phyloP scores from a whole-genome alignment of 2,888 invertebrate genomes.

The Schizotus pectinicornis region DNA sequence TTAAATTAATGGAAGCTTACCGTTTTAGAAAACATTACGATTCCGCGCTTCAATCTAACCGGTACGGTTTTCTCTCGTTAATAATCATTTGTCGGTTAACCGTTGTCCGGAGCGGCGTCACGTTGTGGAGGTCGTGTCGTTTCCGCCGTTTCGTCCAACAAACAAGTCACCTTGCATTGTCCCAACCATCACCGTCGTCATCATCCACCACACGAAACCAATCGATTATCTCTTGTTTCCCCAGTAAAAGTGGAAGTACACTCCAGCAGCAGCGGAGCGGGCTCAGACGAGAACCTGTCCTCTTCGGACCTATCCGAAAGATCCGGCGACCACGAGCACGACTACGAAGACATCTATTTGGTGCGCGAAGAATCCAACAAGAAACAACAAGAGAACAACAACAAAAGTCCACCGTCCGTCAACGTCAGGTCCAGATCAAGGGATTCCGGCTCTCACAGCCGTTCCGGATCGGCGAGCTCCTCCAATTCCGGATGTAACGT shows the following conservation, averaged over 20 bases:
- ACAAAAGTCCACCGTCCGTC: conserved; percentile 16
- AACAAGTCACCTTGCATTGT: conserved; percentile 22
- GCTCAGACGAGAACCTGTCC: conserved; percentile 68
- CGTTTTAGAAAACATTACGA: neutral
- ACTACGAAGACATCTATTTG: conserved; percentile 83
- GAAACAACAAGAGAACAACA: conserved; percentile 13
- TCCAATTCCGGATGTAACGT: conserved; percentile 56
- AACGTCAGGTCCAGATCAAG: conserved; percentile 48
- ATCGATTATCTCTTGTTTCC: conserved; percentile 2
- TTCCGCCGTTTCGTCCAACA: neutral
- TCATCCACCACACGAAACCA: conserved; percentile 1
- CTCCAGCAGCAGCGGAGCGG: conserved; percentile 72
- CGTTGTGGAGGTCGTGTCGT: neutral
- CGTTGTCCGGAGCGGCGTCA: neutral
- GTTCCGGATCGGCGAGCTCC: conserved; percentile 63
- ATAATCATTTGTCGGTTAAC: neutral
- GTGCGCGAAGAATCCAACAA: conserved; percentile 64
- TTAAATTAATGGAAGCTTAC: neutral
- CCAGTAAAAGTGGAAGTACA: conserved; percentile 88
- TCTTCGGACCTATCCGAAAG: conserved; percentile 63
- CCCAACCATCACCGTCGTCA: too few relatives aligned
- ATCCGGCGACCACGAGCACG: conserved; percentile 67
- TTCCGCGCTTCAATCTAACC: conserved; percentile 4
- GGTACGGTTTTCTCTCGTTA: conserved; percentile 4
- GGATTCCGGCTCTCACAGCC: conserved; percentile 78